phyloP scores from a whole-genome alignment of 2,888 invertebrate genomes.

The Resseliella maxima region DNA sequence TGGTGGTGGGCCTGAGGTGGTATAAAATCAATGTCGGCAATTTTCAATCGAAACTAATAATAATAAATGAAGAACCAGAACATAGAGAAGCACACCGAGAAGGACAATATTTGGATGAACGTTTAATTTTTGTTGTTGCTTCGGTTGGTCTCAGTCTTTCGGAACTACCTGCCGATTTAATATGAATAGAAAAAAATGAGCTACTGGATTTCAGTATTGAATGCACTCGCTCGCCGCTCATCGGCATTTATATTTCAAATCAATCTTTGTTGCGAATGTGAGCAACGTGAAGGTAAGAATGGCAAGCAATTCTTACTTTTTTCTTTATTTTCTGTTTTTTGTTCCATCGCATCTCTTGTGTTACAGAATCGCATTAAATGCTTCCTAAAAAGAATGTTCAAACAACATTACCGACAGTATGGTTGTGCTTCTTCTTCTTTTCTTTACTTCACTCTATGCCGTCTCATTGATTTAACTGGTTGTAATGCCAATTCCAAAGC shows the following conservation, averaged over 20 bases:
- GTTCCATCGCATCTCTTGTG: neutral
- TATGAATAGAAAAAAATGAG: conserved; percentile 3
- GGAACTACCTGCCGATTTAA: neutral
- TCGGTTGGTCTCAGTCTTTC: neutral
- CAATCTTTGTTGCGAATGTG: conserved; percentile 21
- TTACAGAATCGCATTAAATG: no score
- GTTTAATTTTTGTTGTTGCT: no score
- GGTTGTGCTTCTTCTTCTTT: neutral
- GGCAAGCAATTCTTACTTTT: neutral
- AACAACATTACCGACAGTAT: conserved; percentile 28
- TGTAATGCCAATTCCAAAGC: neutral
- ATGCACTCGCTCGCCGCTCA: conserved; percentile 2
- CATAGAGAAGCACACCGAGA: neutral
- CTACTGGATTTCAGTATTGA: conserved; percentile 40
- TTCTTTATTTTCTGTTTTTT: neutral
- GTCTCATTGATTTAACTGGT: neutral
- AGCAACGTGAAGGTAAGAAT: neutral
- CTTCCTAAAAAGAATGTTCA: conserved; percentile 28
- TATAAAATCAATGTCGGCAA: neutral
- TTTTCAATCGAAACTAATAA: neutral
- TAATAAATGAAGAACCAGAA: neutral
- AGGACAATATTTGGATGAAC: neutral
- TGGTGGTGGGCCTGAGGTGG: neutral
- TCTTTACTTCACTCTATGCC: neutral
- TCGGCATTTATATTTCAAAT: conserved; percentile 16